Percentiles rank a stretch among this genome's conserved stretches.
Evolutionary conservation across 1,140 invertebrate genomes (phyloP).

Genomic region (Papilio dardanus): DNA sequence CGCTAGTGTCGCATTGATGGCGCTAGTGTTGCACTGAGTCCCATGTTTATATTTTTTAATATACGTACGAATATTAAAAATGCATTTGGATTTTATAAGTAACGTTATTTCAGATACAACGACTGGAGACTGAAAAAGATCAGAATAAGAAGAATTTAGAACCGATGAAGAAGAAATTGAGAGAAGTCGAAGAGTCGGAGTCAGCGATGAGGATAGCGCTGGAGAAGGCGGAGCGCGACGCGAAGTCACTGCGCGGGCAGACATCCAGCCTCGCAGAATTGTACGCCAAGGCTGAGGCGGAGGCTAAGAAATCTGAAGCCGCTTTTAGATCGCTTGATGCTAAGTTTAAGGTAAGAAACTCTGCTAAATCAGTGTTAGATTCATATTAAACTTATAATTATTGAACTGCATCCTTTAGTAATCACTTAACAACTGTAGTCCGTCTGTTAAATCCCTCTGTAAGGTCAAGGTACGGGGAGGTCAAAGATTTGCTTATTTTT

Average conservation of each 20-base stretch:
- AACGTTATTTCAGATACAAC: conserved; percentile 54
- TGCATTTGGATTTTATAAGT: too few species aligned
- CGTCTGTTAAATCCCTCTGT: too few species aligned
- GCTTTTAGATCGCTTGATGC: conserved; percentile 74
- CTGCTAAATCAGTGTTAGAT: too few species aligned
- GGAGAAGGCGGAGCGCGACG: conserved; percentile 81
- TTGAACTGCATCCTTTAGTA: too few species aligned
- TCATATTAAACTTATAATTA: too few species aligned
- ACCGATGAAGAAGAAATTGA: conserved; percentile 74
- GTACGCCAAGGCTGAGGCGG: conserved; percentile 67
- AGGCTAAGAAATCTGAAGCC: conserved; percentile 81
- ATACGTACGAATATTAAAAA: too few species aligned
- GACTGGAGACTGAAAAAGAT: conserved; percentile 69
- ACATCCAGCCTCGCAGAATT: conserved; percentile 68
- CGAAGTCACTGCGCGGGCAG: conserved; percentile 71
- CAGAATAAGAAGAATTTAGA: conserved; percentile 70
- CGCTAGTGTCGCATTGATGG: too few species aligned
- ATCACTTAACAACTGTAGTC: too few species aligned
- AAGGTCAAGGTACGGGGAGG: too few species aligned
- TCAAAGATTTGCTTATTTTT: too few species aligned
- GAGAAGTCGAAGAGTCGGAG: conserved; percentile 83
- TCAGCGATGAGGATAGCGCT: conserved; percentile 76
- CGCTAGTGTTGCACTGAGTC: too few species aligned
- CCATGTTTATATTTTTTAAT: too few species aligned
- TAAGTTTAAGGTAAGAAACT: conserved; percentile 73